Base-by-base conservation (phyloP, 2,113 vertebrate genomes). In the rat (Rattus norvegicus) region DNA sequence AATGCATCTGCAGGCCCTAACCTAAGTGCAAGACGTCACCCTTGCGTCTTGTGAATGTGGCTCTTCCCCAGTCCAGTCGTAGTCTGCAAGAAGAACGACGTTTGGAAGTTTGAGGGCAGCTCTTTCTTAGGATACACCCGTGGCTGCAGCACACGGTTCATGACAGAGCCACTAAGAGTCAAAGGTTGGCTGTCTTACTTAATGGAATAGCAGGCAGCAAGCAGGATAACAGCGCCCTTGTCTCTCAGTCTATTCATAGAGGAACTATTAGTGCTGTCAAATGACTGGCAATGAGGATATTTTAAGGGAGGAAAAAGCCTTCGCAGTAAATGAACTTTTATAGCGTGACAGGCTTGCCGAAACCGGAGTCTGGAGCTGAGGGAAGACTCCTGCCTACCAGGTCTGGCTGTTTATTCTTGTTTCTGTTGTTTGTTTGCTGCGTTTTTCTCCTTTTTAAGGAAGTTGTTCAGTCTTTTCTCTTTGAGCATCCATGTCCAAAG, bases 131-230 rank as follows among this genome's bases (percentile, higher is more conserved):
- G 96, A 63, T 96, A 61, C 95, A 95, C 52, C 65, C 93, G 17
- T 80, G 97, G 92, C 85, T 95, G 85, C 65, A 98, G 95, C 91
- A 94, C 98, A 90, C 14, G 79, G 93, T 73, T 69, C 96, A 84
- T 97, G 95, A 96, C 63, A 93, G 96, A 97, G 94, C 92, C 93
- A 94, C 7, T 1, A 85, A 69, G 94, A 97, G 96, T 81, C 80
- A 2, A 92, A 97, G 77, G 91, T 95, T 98, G 96, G 96, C 97
- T 97, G 95, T 88, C 95, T 98, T 96, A 96, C 96, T 98, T 98
- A 98, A 98, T 96, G 96, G 96, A 98, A 98, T 97, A 98, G 97
- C 98, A 98, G 98, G 98, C 97, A 98, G 98, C 98, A 90, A 94
- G 73, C 0, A 72, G 96, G 97, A 97, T 97, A 98, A 97, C 97